These are phyloP conservation scores for Nerophis ophidion DNA, from an alignment of 2,113 vertebrate genomes.

Conservation along the genomic window DNA sequence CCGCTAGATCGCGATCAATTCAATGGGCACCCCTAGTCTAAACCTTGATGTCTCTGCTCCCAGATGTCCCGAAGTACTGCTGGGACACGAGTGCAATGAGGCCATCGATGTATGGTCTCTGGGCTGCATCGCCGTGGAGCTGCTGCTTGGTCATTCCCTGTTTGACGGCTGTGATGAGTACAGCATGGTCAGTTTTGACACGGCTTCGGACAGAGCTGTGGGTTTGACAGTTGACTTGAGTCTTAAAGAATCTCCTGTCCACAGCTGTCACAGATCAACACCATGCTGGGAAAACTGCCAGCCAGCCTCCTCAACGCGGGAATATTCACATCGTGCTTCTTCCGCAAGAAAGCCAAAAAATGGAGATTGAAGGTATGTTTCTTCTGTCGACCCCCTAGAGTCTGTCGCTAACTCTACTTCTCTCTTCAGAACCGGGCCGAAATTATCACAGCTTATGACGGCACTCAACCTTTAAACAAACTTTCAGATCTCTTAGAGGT, in stretches of 20 bases:
- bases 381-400: background rate
- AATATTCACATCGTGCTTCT: conserved; percentile 6
- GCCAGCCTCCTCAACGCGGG: background rate
- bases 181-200: background rate
- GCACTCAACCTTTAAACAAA: conserved; percentile 6
- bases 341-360: conserved; percentile 7
- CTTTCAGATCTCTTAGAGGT: conserved; percentile 6
- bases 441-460: conserved; percentile 2
- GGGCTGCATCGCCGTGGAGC: conserved; percentile 5
- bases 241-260: background rate
- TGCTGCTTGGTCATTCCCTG: conserved; percentile 1
- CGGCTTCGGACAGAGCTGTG: background rate
- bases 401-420: background rate
- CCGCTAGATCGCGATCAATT: too few relatives aligned
- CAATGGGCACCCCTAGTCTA: background rate
- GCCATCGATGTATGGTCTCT: conserved; percentile 8
- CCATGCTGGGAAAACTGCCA: conserved; percentile 4
- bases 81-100: conserved; percentile 3
- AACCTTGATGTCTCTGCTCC: background rate
- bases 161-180: conserved; percentile 5
- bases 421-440: background rate
- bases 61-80: conserved; percentile 2
- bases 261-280: conserved; percentile 8
- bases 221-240: too few relatives aligned
- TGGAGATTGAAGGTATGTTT: conserved; percentile 7